A percentile compares a stretch with the other conserved stretches of the same genome.
Conservation (phyloP, 2,797 vertebrate genomes). For the Cyprinodon diabolis region DNA sequence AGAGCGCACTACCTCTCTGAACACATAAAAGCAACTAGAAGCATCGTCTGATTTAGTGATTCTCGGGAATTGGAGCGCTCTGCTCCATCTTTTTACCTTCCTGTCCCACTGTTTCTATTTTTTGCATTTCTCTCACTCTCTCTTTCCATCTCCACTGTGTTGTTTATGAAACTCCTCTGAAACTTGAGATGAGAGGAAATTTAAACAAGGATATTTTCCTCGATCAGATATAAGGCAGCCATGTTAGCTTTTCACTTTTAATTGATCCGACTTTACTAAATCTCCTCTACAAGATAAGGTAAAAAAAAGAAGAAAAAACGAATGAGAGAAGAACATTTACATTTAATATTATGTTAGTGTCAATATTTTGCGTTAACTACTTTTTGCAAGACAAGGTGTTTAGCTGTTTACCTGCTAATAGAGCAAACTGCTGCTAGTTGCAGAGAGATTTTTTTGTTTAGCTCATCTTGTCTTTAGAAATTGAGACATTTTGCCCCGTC, state of each 20-base stretch:
- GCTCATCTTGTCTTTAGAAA: too few relatives aligned
- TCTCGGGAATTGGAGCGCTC: conserved; percentile 47
- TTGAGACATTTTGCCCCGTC: too few relatives aligned
- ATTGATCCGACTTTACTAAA: not conserved
- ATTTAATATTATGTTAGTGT: not conserved
- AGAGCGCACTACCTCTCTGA: conserved; percentile 34
- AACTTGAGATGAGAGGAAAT: conserved; percentile 27
- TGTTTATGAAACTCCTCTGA: conserved; percentile 30
- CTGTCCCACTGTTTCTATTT: conserved; percentile 52
- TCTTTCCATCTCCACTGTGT: conserved; percentile 17
- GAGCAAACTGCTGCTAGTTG: not conserved
- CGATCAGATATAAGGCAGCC: conserved; percentile 1
- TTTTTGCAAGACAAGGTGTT: not conserved
- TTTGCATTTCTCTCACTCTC: conserved; percentile 19
- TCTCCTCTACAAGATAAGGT: not conserved
- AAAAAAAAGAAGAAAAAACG: not conserved
- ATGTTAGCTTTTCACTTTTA: not conserved
- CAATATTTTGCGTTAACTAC: not conserved
- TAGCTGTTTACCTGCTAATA: not conserved
- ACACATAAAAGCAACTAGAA: conserved; percentile 54
- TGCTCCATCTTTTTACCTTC: conserved; percentile 22
- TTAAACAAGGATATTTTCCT: conserved; percentile 16
- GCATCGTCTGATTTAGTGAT: conserved; percentile 40
- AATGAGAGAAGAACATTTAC: not conserved
- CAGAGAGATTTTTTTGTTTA: not conserved